Conservation (phyloP, 2,888 invertebrate species). For the Orchesella flavescens region DNA sequence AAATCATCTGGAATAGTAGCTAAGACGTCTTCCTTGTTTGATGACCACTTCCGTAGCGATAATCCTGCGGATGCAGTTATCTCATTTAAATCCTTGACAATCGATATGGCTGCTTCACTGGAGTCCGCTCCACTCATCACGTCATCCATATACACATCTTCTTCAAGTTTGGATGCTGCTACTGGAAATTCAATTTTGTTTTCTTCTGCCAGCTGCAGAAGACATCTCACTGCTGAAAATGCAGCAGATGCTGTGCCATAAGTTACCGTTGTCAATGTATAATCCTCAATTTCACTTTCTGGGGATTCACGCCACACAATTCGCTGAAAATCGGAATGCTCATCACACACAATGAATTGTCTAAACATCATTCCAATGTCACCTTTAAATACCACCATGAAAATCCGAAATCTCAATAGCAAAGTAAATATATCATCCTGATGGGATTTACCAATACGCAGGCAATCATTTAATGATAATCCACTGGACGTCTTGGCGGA, state of each 20-base stretch:
- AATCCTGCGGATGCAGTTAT: constrained; percentile 6
- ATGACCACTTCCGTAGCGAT: constrained; percentile 43
- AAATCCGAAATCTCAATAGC: constrained; percentile 71
- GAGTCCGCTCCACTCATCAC: constrained; percentile 68
- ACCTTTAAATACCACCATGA: constrained; percentile 70
- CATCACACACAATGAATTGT: constrained; percentile 56
- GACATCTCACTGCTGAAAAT: constrained; percentile 71
- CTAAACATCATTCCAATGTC: constrained; percentile 71
- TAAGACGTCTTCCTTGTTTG: constrained; percentile 31
- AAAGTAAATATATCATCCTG: constrained; percentile 70
- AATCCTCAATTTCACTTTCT: constrained; percentile 64
- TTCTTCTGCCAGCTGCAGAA: constrained; percentile 72
- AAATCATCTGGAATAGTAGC: constrained; percentile 30
- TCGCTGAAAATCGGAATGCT: constrained; percentile 72
- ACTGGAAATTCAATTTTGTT: constrained; percentile 48
- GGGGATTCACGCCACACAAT: constrained; percentile 73
- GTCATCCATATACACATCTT: constrained; percentile 73
- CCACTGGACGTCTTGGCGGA: constrained; percentile 22
- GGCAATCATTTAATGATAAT: background rate
- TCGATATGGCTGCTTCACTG: constrained; percentile 55
- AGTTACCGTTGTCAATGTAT: constrained; percentile 72
- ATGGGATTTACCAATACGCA: constrained; percentile 13
- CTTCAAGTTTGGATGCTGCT: constrained; percentile 55
- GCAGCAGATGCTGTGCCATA: constrained; percentile 73
- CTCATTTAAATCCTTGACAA: constrained; percentile 51